Evolutionary conservation across 1,140 invertebrate genomes (phyloP).

Genomic region (Lucilia sericata): DNA sequence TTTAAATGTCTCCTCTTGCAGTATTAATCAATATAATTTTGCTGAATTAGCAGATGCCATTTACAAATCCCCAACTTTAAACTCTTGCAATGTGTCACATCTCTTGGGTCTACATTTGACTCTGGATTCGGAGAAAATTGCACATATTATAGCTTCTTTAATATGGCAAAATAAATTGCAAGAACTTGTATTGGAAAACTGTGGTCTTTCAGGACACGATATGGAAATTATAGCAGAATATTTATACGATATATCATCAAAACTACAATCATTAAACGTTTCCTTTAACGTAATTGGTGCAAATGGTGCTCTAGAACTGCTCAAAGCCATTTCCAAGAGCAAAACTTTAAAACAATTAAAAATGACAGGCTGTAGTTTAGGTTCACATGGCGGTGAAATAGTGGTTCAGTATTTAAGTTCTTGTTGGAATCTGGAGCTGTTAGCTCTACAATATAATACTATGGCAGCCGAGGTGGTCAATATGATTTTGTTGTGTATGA

Average conservation of each 20-base stretch:
- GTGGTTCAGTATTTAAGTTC: conserved; percentile 54
- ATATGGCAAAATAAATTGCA: conserved; percentile 57
- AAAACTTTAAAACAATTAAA: conserved; percentile 52
- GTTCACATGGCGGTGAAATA: conserved; percentile 57
- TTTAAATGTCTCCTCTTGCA: conserved; percentile 55
- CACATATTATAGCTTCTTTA: conserved; percentile 52
- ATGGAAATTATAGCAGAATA: conserved; percentile 59
- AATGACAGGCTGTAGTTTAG: conserved; percentile 56
- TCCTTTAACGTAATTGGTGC: conserved; percentile 54
- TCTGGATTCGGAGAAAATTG: conserved; percentile 59
- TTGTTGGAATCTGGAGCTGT: conserved; percentile 50
- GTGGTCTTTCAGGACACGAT: conserved; percentile 56
- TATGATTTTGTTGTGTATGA: conserved; percentile 53
- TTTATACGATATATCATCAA: conserved; percentile 34
- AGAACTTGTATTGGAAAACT: conserved; percentile 54
- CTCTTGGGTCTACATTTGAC: conserved; percentile 51
- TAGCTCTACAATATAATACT: conserved; percentile 55
- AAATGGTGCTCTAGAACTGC: conserved; percentile 54
- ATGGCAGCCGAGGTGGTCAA: conserved; percentile 51
- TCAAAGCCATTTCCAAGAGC: conserved; percentile 51
- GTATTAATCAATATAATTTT: conserved; percentile 59
- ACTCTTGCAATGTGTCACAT: conserved; percentile 49
- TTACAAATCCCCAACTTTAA: conserved; percentile 54
- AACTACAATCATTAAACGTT: conserved; percentile 51
- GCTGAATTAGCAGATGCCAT: conserved; percentile 57